Conservation (phyloP, 2,797 vertebrate species). For the Pygocentrus nattereri region DNA sequence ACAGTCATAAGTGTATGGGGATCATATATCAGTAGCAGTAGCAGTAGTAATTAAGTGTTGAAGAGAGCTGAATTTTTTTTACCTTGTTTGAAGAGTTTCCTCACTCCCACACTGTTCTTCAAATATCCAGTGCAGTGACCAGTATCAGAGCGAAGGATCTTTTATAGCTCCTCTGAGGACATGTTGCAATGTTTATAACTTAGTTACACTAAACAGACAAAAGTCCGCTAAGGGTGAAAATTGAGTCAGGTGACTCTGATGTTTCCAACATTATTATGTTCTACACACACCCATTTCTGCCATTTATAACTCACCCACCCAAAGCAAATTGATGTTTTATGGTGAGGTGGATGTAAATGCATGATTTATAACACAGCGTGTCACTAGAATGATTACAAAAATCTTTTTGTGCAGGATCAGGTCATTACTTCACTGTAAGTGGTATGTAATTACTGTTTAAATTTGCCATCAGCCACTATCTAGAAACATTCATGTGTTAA, state of each 20-base stretch:
- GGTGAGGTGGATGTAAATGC: not conserved
- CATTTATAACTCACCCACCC: not conserved
- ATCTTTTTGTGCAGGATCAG: not conserved
- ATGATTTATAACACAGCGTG: not conserved
- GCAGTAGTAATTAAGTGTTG: too few relatives aligned
- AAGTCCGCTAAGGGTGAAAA: not conserved
- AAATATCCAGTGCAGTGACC: not conserved
- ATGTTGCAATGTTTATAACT: not conserved
- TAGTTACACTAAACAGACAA: not conserved
- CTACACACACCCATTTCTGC: not conserved
- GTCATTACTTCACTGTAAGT: not conserved
- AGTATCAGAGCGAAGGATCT: not conserved
- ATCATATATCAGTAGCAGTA: too few relatives aligned
- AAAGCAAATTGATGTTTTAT: not conserved
- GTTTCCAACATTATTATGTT: not conserved
- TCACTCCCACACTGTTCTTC: not conserved
- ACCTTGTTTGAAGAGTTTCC: not conserved
- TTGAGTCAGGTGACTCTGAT: not conserved
- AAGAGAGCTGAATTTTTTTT: not conserved
- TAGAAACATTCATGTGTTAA: not conserved
- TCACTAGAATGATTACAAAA: not conserved
- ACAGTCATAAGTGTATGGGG: too few relatives aligned
- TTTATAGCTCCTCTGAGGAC: slow-evolving; percentile 3
- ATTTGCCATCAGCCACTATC: too few relatives aligned
- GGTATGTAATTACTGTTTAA: not conserved